phyloP scores from a whole-genome alignment of 2,797 vertebrate species.

The Cirrhinus molitorella region DNA sequence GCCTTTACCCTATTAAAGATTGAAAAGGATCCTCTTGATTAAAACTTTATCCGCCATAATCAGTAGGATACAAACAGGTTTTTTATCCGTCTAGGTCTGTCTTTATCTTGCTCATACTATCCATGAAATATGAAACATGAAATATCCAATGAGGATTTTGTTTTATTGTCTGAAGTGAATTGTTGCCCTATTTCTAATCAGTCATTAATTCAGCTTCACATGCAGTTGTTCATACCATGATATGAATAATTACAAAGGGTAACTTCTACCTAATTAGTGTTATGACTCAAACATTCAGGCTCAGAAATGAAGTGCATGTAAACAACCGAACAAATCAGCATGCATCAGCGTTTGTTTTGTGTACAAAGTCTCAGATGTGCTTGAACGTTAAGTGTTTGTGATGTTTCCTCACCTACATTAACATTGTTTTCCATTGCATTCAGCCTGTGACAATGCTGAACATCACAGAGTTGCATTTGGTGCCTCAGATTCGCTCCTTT shows the following conservation, averaged over 20 bases:
- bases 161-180: background rate
- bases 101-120: background rate
- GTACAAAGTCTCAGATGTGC: background rate
- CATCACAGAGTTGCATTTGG: constrained; percentile 13
- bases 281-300: background rate
- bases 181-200: background rate
- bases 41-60: constrained; percentile 26
- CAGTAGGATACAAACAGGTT: background rate
- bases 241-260: background rate
- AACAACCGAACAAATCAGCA: background rate
- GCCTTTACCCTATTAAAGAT: constrained; percentile 43
- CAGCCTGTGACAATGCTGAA: background rate
- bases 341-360: background rate
- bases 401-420: background rate
- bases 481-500: constrained; percentile 28
- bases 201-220: background rate
- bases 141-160: background rate
- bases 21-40: constrained; percentile 23
- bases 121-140: constrained; percentile 5
- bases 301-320: background rate
- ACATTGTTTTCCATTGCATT: constrained; percentile 7
- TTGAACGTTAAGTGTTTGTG: background rate
- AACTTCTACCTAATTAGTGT: background rate
- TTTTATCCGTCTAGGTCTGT: constrained; percentile 1
- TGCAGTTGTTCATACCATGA: background rate